Percentiles rank a stretch among this genome's conserved stretches.
Evolutionary conservation across 2,888 invertebrate genomes (phyloP).

Genomic region (Platycheirus rosarum): DNA sequence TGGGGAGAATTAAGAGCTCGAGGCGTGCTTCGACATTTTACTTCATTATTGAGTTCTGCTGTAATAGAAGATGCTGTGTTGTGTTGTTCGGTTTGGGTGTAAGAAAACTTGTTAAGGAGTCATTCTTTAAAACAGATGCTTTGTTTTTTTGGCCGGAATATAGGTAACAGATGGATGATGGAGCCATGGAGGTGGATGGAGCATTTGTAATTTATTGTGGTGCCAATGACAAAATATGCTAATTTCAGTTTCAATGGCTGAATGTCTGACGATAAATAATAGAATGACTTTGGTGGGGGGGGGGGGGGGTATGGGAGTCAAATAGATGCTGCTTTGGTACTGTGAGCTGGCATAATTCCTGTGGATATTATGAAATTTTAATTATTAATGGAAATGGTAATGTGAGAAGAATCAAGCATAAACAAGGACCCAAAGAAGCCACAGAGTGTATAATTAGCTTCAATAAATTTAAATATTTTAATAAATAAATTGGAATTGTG

Average conservation of each 20-base stretch:
- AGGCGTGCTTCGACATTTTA: slow-evolving; percentile 51
- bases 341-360: slow-evolving; percentile 1
- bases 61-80: too few species aligned
- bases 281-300: slow-evolving; percentile 29
- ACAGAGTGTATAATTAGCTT: background rate
- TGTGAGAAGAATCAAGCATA: background rate
- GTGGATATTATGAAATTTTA: background rate
- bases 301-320: slow-evolving; percentile 37
- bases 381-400: background rate
- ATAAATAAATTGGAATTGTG: too few species aligned
- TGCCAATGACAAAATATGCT: slow-evolving; percentile 72
- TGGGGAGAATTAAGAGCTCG: slow-evolving; percentile 18
- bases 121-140: slow-evolving; percentile 29
- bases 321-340: slow-evolving; percentile 30
- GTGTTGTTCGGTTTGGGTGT: background rate
- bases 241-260: slow-evolving; percentile 62
- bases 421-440: too few species aligned
- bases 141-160: slow-evolving; percentile 33
- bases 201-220: slow-evolving; percentile 67
- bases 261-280: slow-evolving; percentile 67
- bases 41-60: slow-evolving; percentile 55
- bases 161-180: slow-evolving; percentile 1
- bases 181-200: slow-evolving; percentile 6
- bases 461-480: background rate
- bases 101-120: slow-evolving; percentile 39